A percentile compares a stretch with the other conserved stretches of the same genome.
phyloP scores from a whole-genome alignment of 1,140 invertebrate species.

The Magallana gigas region DNA sequence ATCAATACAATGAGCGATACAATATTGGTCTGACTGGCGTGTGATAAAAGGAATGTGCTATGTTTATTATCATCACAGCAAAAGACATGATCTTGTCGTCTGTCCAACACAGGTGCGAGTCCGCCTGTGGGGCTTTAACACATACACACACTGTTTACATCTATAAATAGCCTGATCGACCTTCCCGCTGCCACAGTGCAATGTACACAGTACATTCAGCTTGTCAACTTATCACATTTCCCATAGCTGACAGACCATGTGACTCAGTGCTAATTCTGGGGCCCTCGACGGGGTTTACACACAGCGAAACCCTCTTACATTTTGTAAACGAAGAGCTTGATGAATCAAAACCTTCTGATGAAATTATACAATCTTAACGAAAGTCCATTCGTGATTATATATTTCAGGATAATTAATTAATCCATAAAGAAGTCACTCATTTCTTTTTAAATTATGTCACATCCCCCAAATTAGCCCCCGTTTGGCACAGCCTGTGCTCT shows the following conservation, averaged over 20 bases:
- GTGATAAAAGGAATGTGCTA: background rate
- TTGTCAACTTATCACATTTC: constrained; percentile 61
- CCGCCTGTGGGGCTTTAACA: constrained; percentile 10
- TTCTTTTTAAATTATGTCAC: background rate
- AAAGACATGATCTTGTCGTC: background rate
- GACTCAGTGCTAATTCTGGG: constrained; percentile 53
- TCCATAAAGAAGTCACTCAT: too few species aligned
- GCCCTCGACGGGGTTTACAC: constrained; percentile 16
- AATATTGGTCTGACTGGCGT: too few species aligned
- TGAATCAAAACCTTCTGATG: too few species aligned
- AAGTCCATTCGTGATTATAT: too few species aligned
- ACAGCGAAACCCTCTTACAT: background rate
- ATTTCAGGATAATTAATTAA: too few species aligned
- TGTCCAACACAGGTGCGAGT: background rate
- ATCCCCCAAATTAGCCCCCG: background rate
- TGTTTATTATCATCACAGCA: background rate
- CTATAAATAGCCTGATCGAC: background rate
- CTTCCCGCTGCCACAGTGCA: constrained; percentile 43
- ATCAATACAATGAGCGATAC: too few species aligned
- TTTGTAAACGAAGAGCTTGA: too few species aligned
- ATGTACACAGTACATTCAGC: constrained; percentile 49
- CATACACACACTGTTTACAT: background rate
- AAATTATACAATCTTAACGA: too few species aligned
- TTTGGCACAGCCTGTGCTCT: constrained; percentile 36
- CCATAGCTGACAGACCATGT: constrained; percentile 60